Conservation (phyloP, 2,113 vertebrate genomes). For the Echinops telfairi region DNA sequence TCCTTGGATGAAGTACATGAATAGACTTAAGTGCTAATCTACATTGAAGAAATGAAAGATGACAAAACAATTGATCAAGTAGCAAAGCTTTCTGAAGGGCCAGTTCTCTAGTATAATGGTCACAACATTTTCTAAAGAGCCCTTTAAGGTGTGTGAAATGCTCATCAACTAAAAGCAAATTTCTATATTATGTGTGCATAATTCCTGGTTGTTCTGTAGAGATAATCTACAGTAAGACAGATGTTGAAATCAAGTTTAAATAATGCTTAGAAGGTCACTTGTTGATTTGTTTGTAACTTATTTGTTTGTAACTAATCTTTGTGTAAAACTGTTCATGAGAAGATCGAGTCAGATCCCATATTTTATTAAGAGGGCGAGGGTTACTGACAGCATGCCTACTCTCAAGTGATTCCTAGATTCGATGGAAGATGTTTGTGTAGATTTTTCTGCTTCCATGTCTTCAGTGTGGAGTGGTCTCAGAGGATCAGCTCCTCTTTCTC, state of each 20-base stretch:
- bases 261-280: neutral
- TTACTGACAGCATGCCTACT: neutral
- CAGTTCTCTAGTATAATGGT: neutral
- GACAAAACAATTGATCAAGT: neutral
- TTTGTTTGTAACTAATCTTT: neutral
- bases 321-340: neutral
- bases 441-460: neutral
- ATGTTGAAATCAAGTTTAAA: neutral
- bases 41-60: neutral
- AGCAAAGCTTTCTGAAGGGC: neutral
- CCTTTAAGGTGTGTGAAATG: neutral
- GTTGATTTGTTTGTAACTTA: slow-evolving; percentile 21
- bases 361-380: neutral
- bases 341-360: neutral
- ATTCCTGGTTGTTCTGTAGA: neutral
- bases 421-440: neutral
- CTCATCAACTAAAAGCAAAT: neutral
- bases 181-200: neutral
- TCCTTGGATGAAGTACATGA: neutral
- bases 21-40: neutral
- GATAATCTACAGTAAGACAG: neutral
- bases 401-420: neutral
- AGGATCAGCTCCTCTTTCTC: neutral
- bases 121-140: neutral
- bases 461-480: neutral